Conservation (phyloP, 2,888 invertebrate species). For the Meandrusa payeni region DNA sequence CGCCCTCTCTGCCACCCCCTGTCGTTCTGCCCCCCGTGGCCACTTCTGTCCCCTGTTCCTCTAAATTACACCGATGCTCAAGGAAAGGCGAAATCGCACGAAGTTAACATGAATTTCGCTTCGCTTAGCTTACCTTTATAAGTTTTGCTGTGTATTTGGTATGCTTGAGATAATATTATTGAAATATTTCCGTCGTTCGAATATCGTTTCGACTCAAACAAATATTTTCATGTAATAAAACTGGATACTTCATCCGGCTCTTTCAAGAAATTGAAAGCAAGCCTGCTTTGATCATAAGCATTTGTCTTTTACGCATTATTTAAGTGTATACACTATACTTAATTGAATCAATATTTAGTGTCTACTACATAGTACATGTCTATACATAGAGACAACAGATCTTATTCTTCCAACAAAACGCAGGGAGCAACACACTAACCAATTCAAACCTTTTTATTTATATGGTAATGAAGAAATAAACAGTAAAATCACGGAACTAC, state of each 20-base stretch:
- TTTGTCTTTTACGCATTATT: too few relatives aligned
- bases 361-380: too few relatives aligned
- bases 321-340: too few relatives aligned
- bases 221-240: not conserved
- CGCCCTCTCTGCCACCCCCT: slow-evolving; percentile 36
- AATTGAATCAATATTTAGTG: too few relatives aligned
- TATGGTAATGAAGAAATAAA: not conserved
- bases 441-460: not conserved
- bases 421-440: too few relatives aligned
- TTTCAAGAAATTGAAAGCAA: too few relatives aligned
- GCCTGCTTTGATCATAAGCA: too few relatives aligned
- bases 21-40: slow-evolving; percentile 40
- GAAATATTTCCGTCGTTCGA: not conserved
- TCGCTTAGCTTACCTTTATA: slow-evolving; percentile 38
- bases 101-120: slow-evolving; percentile 42
- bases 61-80: slow-evolving; percentile 43
- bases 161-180: slow-evolving; percentile 3
- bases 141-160: slow-evolving; percentile 3
- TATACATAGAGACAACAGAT: too few relatives aligned
- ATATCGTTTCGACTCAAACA: not conserved
- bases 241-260: too few relatives aligned
- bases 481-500: not conserved
- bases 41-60: slow-evolving; percentile 42
- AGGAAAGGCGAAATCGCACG: slow-evolving; percentile 40
- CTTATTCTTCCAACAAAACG: too few relatives aligned